Percentiles rank a stretch among this genome's conserved stretches.
Evolutionary conservation across 2,797 vertebrate species (phyloP).

Genomic region (Bovichtus diacanthus): DNA sequence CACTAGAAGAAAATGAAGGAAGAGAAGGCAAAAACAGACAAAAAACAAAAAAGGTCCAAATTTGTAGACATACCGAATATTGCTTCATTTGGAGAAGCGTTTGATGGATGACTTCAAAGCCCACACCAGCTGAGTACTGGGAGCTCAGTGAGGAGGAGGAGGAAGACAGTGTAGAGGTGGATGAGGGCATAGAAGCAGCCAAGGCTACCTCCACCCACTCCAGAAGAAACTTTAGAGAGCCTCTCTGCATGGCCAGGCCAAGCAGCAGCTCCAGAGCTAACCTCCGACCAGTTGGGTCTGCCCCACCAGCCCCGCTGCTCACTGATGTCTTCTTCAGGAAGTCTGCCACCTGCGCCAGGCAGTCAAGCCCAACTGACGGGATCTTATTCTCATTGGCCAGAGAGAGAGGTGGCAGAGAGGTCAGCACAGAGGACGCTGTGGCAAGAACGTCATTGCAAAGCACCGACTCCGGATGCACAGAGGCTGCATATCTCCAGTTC

Average conservation of each 20-base stretch:
- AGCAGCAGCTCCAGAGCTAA: constrained; percentile 87
- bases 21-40: neutral
- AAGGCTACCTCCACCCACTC: constrained; percentile 90
- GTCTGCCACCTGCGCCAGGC: constrained; percentile 85
- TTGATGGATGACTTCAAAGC: constrained; percentile 85
- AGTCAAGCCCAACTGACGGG: constrained; percentile 87
- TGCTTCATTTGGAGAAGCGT: constrained; percentile 88
- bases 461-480: constrained; percentile 79
- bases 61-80: constrained; percentile 81
- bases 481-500: constrained; percentile 85
- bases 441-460: constrained; percentile 88
- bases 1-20: neutral
- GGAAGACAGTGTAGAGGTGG: constrained; percentile 64
- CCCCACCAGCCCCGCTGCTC: constrained; percentile 80
- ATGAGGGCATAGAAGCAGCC: constrained; percentile 81
- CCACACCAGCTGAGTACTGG: constrained; percentile 77
- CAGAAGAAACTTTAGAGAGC: constrained; percentile 87
- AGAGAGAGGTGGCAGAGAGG: constrained; percentile 86
- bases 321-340: constrained; percentile 88
- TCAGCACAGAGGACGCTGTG: constrained; percentile 85
- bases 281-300: constrained; percentile 83
- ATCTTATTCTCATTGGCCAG: constrained; percentile 90
- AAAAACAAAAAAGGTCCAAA: neutral
- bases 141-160: constrained; percentile 66
- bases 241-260: constrained; percentile 86